phyloP scores from a whole-genome alignment of 1,140 invertebrate species.

The Cyphomyrmex costatus region DNA sequence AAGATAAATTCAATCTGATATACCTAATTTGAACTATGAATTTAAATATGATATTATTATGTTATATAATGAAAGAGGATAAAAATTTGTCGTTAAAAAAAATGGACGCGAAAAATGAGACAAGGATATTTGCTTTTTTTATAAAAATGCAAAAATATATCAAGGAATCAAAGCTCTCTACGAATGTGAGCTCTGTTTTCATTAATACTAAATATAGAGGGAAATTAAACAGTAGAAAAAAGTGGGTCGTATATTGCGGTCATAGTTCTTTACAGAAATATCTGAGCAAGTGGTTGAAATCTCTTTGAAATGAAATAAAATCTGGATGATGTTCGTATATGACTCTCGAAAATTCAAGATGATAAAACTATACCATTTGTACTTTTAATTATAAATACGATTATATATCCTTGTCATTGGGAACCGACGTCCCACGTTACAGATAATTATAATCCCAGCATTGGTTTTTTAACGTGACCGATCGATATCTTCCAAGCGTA shows the following conservation, averaged over 20 bases:
- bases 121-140: neutral
- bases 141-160: neutral
- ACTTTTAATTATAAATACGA: conserved; percentile 40
- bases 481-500: conserved; percentile 37
- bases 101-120: neutral
- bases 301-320: neutral
- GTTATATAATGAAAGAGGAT: neutral
- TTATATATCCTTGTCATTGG: conserved; percentile 23
- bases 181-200: neutral
- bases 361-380: neutral
- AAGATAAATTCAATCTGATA: too few relatives aligned
- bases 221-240: neutral
- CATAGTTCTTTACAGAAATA: neutral
- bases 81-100: neutral
- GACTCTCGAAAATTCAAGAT: neutral
- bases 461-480: conserved; percentile 40
- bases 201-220: neutral
- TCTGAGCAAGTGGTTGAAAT: neutral
- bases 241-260: neutral
- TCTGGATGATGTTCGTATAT: neutral
- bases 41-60: neutral
- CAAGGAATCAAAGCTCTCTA: neutral
- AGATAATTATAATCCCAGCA: conserved; percentile 44
- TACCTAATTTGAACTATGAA: too few relatives aligned
- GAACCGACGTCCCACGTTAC: conserved; percentile 32